Conservation (phyloP, 2,888 invertebrate genomes). For the Phymatocera aterrima region DNA sequence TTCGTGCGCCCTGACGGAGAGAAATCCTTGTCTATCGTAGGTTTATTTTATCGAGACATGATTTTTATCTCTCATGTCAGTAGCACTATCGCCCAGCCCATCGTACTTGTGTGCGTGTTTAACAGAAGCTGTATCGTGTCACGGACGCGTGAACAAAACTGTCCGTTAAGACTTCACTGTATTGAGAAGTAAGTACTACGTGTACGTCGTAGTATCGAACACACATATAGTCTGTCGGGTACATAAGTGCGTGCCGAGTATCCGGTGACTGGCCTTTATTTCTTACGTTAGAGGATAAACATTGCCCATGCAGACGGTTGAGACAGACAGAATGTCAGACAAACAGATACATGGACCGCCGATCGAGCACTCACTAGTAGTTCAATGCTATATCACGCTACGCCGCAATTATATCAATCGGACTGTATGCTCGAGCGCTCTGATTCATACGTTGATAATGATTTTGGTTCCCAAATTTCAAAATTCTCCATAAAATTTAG, state of each 20-base stretch:
- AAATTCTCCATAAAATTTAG: too few species aligned
- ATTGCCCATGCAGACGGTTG: background rate
- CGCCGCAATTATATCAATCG: slow-evolving; percentile 67
- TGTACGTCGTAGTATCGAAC: background rate
- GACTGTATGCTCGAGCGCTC: slow-evolving; percentile 39
- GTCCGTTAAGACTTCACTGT: too few species aligned
- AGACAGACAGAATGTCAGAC: slow-evolving; percentile 20
- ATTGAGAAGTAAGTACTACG: too few species aligned
- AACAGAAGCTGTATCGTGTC: slow-evolving; percentile 25
- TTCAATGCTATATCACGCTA: slow-evolving; percentile 55
- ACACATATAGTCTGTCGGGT: background rate
- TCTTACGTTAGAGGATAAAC: background rate
- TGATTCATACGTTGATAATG: slow-evolving; percentile 10
- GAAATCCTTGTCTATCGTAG: too few species aligned
- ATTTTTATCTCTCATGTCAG: too few species aligned
- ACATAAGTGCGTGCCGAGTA: slow-evolving; percentile 1
- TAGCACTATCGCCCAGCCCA: too few species aligned
- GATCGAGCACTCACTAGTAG: slow-evolving; percentile 48
- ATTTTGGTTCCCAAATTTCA: too few species aligned
- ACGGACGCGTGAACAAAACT: slow-evolving; percentile 8
- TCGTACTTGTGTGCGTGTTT: background rate
- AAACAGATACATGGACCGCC: slow-evolving; percentile 47
- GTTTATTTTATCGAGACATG: too few species aligned
- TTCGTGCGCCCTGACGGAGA: too few species aligned
- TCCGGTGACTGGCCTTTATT: slow-evolving; percentile 41